A percentile compares a stretch with the other conserved stretches of the same genome.
Evolutionary conservation across 1,140 invertebrate species (phyloP).

Genomic region (Papilio polytes): DNA sequence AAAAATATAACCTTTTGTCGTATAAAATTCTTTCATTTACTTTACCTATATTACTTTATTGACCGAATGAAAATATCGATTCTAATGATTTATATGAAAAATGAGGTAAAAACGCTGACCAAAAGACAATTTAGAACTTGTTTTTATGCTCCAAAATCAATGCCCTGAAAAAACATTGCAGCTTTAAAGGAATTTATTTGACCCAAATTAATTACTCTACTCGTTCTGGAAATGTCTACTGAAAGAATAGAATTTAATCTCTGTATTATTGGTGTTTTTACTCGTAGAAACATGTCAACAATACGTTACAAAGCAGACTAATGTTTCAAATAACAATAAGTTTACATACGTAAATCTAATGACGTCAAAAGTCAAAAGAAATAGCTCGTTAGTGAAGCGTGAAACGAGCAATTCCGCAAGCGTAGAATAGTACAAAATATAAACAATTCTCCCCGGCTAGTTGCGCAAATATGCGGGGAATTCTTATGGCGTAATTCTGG

Average conservation of each 20-base stretch:
- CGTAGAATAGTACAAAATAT: conserved; percentile 45
- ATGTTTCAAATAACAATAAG: conserved; percentile 24
- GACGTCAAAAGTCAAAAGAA: conserved; percentile 28
- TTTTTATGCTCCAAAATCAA: conserved; percentile 9
- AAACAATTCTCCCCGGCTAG: conserved; percentile 54
- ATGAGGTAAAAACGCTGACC: neutral
- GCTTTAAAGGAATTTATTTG: neutral
- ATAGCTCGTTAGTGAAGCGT: conserved; percentile 17
- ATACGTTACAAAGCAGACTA: neutral
- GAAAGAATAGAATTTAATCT: neutral
- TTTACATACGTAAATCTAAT: conserved; percentile 31
- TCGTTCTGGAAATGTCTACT: neutral
- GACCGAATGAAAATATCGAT: no score
- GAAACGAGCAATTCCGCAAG: conserved; percentile 33
- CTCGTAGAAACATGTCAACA: neutral
- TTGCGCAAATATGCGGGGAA: conserved; percentile 60
- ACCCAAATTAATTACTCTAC: neutral
- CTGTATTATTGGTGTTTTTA: neutral
- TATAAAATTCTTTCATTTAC: no score
- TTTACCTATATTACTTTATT: no score
- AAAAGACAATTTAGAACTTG: neutral
- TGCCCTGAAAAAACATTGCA: conserved; percentile 7
- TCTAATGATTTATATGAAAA: no score
- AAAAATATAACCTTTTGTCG: no score
- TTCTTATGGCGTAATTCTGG: conserved; percentile 63